Percentiles rank a stretch among this genome's conserved stretches.
These are phyloP conservation scores for Ciconia stormi DNA, from an alignment of 2,113 vertebrate genomes.

Conservation along the genomic window DNA sequence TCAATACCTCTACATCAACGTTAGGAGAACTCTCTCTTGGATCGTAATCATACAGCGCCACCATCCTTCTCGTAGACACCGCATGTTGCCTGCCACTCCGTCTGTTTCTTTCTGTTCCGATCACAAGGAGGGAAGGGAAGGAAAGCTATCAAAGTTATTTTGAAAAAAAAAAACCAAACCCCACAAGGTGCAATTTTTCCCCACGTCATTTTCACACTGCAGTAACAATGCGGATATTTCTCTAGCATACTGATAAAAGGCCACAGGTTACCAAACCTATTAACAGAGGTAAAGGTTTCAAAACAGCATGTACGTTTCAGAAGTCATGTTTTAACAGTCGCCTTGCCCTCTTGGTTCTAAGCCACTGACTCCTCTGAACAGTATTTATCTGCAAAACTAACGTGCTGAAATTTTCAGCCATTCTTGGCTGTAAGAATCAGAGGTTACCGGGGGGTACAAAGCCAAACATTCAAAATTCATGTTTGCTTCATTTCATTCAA, in stretches of 20 bases:
- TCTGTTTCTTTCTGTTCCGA: constrained; percentile 83
- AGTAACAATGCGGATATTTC: not conserved
- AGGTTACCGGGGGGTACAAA: not conserved
- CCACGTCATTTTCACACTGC: not conserved
- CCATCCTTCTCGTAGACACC: constrained; percentile 84
- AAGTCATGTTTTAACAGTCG: not conserved
- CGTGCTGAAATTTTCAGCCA: accelerated
- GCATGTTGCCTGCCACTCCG: constrained; percentile 79
- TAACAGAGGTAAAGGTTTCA: not conserved
- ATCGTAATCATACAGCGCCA: constrained; percentile 95
- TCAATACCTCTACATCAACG: constrained; percentile 91
- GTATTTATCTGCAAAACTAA: not conserved
- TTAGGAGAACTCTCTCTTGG: constrained; percentile 96
- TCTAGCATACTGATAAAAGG: not conserved
- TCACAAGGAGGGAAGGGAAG: not conserved
- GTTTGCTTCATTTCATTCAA: not conserved
- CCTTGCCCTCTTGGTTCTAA: not conserved
- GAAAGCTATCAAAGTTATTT: not conserved
- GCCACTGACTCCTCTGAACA: not conserved
- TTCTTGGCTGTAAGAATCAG: not conserved
- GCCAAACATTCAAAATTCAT: not conserved
- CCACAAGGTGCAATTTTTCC: not conserved
- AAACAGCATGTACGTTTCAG: accelerated
- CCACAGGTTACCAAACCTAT: not conserved
- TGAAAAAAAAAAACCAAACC: not conserved